Percentiles rank a stretch among this genome's conserved stretches.
phyloP scores from a whole-genome alignment of 2,888 invertebrate species.

The Dynastes grantii region DNA sequence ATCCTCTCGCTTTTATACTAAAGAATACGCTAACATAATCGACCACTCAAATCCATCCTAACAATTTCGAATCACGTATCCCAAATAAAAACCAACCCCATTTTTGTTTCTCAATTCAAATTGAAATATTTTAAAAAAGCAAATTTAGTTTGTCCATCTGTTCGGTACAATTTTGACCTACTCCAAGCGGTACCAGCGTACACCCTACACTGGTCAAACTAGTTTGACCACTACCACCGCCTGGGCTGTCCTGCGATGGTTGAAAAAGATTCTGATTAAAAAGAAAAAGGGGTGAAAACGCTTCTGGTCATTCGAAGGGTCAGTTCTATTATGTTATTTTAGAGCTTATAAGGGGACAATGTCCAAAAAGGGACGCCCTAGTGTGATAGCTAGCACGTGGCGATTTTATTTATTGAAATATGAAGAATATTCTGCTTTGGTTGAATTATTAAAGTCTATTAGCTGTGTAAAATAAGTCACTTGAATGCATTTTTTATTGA shows the following conservation, averaged over 20 bases:
- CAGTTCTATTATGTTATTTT: not conserved
- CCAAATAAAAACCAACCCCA: no score
- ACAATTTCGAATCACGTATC: no score
- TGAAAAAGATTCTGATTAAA: no score
- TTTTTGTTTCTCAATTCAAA: no score
- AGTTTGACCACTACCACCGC: conserved; percentile 4
- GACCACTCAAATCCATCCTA: no score
- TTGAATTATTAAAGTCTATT: not conserved
- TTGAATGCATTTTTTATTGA: no score
- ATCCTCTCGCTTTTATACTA: no score
- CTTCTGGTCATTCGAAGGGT: conserved; percentile 19
- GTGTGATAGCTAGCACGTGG: conserved; percentile 3
- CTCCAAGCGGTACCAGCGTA: not conserved
- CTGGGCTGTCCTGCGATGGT: not conserved
- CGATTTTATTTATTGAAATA: conserved; percentile 17
- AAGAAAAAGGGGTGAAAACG: not conserved
- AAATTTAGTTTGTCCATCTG: not conserved
- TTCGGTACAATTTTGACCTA: not conserved
- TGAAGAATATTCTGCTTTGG: not conserved
- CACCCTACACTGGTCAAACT: conserved; percentile 16
- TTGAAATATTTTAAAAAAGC: no score
- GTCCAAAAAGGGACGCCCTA: no score
- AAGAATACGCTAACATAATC: no score
- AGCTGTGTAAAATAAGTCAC: no score
- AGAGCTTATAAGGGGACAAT: no score